A percentile compares a stretch with the other conserved stretches of the same genome.
phyloP scores from a whole-genome alignment of 2,888 invertebrate species.

The Pristionchus japonicus region DNA sequence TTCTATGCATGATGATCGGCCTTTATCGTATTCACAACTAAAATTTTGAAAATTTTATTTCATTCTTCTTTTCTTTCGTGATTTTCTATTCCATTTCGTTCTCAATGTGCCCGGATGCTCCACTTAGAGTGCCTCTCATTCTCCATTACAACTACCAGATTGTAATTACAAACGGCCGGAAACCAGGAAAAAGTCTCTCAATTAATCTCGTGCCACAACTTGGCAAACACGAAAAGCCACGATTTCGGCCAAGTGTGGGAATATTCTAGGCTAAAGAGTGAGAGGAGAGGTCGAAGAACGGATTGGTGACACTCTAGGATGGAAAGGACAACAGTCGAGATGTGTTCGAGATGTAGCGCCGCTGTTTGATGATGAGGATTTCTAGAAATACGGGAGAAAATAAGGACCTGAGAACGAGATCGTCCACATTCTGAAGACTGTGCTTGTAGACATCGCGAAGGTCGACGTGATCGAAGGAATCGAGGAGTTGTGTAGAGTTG shows the following conservation, averaged over 20 bases:
- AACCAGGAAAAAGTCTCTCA: not conserved
- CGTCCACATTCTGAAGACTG: constrained; percentile 64
- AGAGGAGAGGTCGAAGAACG: not conserved
- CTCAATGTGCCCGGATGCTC: not conserved
- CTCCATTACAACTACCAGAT: not conserved
- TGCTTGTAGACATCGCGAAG: constrained; percentile 58
- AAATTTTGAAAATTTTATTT: not conserved
- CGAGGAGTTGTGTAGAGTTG: constrained; percentile 51
- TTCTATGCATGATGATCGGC: constrained; percentile 63
- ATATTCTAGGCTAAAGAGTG: not conserved
- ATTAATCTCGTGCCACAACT: constrained; percentile 25
- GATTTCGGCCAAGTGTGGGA: constrained; percentile 23
- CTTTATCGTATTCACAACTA: constrained; percentile 68
- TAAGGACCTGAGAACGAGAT: constrained; percentile 62
- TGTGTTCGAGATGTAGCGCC: not conserved
- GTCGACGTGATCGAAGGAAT: constrained; percentile 63
- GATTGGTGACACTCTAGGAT: not conserved
- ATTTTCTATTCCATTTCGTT: not conserved
- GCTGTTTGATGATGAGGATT: not conserved
- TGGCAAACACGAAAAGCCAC: not conserved
- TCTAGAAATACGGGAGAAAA: not conserved
- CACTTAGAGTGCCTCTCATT: not conserved
- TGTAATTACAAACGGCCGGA: constrained; percentile 34
- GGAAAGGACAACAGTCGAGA: not conserved
- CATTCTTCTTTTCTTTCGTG: not conserved